Evolutionary conservation across 2,113 vertebrate genomes (phyloP), one percentile per base, ranked within the genome.

Genomic region (Scalopus aquaticus): DNA sequence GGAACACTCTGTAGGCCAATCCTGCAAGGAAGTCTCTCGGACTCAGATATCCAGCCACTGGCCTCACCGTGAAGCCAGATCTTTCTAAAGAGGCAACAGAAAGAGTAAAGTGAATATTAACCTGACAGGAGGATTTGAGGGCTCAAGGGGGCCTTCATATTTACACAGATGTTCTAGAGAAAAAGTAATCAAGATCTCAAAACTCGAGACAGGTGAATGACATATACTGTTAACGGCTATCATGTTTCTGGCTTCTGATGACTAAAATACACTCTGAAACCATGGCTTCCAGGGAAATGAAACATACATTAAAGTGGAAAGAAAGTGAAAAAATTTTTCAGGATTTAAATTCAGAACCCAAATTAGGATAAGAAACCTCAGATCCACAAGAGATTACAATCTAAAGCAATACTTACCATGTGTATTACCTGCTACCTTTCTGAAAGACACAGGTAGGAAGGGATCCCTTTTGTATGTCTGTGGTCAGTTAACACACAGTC

Each of bases 11-110:
- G 91, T 99, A 99, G 0, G 99, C 99, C 96, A 99, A 97, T 91
- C 99, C 99, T 4, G 99, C 99, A 97, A 99, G 98, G 96, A 99
- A 99, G 91, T 99, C 99, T 62, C 99, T 98, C 0, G 99, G 99
- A 51, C 99, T 99, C 69, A 99, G 98, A 90, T 99, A 99, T 9
- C 99, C 99, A 65, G 99, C 99, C 46, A 99, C 99, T 0, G 99
- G 99, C 74, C 99, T 98, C 84, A 99, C 99, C 0, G 99, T 99
- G 97, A 99, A 99, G 13, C 99, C 99, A 56, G 99, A 99, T 46
- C 99, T 98, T 98, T 99, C 99, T 99, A 98, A 87, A 98, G 64
- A 97, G 49, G 91, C 6, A 83, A 95, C 58, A 92, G 87, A 84
- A 97, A 97, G 7, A 96, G 5, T 5, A 42, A 56, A 39, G 56